phyloP scores from a whole-genome alignment of 2,113 vertebrate species.

The Stegostoma tigrinum region DNA sequence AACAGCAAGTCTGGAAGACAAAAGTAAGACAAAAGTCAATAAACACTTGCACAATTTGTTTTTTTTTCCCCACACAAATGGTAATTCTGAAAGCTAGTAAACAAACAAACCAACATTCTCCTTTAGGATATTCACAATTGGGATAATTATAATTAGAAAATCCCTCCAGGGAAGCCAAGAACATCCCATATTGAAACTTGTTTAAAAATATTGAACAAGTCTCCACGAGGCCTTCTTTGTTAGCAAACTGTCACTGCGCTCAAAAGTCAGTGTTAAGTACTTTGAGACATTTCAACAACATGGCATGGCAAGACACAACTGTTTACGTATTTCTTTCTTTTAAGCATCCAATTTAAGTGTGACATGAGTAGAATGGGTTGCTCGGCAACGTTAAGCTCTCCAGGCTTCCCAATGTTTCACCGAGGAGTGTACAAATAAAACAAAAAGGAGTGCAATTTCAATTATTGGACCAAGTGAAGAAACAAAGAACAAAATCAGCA shows the following conservation, averaged over 20 bases:
- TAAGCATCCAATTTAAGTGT: conserved; percentile 2
- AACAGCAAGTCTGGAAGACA: not conserved
- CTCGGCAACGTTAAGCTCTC: not conserved
- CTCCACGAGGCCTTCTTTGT: not conserved
- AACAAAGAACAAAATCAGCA: not conserved
- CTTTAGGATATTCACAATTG: not conserved
- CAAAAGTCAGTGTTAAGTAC: not conserved
- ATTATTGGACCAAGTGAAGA: not conserved
- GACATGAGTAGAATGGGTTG: not conserved
- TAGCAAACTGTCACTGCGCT: not conserved
- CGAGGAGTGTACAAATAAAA: not conserved
- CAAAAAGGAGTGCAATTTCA: not conserved
- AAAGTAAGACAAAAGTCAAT: not conserved
- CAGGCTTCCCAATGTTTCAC: not conserved
- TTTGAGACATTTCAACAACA: not conserved
- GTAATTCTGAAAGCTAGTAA: too few relatives aligned
- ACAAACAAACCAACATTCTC: not conserved
- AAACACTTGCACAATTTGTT: not conserved
- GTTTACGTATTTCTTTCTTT: not conserved
- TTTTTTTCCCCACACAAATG: too few relatives aligned
- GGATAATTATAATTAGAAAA: not conserved
- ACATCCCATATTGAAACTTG: too few relatives aligned
- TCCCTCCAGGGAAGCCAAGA: not conserved
- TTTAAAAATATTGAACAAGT: not conserved
- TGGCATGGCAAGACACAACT: not conserved